Evolutionary conservation across 2,113 vertebrate genomes (phyloP).

Genomic region (Patagioenas fasciata): DNA sequence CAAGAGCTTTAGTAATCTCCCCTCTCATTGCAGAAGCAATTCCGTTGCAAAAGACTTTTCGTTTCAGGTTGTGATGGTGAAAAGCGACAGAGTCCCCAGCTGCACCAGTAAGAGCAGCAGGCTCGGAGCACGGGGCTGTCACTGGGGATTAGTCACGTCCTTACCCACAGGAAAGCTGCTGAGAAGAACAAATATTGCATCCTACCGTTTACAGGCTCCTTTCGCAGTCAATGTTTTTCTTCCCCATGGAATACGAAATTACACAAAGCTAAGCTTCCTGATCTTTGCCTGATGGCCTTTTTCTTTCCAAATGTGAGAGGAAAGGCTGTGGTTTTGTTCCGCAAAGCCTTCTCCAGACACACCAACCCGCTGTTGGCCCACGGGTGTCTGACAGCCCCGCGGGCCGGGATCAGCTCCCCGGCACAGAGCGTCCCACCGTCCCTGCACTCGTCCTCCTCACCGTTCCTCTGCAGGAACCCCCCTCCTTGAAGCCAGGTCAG

Average conservation of each 20-base stretch:
- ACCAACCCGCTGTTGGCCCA: background rate
- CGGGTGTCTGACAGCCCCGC: too few relatives aligned
- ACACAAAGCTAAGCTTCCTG: background rate
- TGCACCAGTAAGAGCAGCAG: constrained; percentile 9
- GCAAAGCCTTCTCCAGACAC: background rate
- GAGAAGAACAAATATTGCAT: background rate
- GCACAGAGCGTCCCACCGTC: background rate
- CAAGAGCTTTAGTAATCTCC: background rate
- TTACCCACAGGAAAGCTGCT: background rate
- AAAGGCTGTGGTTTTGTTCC: background rate
- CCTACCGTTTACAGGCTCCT: background rate
- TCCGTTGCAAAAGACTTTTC: background rate
- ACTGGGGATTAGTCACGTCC: constrained; percentile 24
- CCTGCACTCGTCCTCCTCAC: background rate
- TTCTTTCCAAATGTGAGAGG: background rate
- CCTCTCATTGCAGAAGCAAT: background rate
- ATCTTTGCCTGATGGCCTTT: background rate
- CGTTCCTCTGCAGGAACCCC: fast-evolving
- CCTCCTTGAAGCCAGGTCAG: too few relatives aligned
- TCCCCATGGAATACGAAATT: background rate
- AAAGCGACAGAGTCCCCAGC: background rate
- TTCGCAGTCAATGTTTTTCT: background rate
- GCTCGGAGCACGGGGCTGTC: constrained; percentile 39
- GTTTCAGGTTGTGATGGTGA: background rate
- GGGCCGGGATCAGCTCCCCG: background rate